Base-by-base conservation (phyloP, 2,113 vertebrate genomes). In the Amazona vittata region DNA sequence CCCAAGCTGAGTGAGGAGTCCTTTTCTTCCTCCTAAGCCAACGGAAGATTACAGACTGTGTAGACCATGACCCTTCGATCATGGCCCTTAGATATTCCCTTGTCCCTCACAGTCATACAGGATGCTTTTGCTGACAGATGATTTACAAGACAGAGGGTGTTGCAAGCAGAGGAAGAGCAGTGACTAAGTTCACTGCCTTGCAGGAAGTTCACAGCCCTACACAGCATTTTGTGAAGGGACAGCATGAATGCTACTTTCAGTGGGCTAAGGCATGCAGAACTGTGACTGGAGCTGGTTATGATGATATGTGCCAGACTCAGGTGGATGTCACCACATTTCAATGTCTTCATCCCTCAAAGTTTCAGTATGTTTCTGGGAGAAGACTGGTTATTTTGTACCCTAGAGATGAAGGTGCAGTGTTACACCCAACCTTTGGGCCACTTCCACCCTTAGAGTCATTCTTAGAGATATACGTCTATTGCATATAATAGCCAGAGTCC, bases 71-170 rank as follows among this genome's bases (percentile, higher is more conserved):
- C 84, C 74, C 52, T 26, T 41, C 50, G 83, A 39, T 47, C 86
- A 22, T 2, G 62, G 83, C 80, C 83, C 73, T 63, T 63, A 46
- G 55, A 53, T 79, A 14, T 85, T 86, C 35, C 81, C 93, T 52
- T 28, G 19, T 85, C 75, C 82, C 84, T 91, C 55, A 49, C 43
- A 10, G 63, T 62, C 57, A 11, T 39, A 70, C 89, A 93, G 96
- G 89, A 93, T 91, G 93, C 86, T 95, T 44, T 43, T 81, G 86
- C 93, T 94, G 89, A 73, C 67, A 25, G 70, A 76, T 73, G 86
- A 53, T 85, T 79, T 46, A 65, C 67, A 85, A 70, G 77, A 25
- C 16, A 2, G 50, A 65, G 55, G 26, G 43, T 44, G 47, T 37
- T 86, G 73, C 49, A 60, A 63, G 60, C 69, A 71, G 81, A 92